Evolutionary conservation across 2,113 vertebrate genomes (phyloP), one percentile per base, ranked within the genome.

Genomic region (Hemicordylus capensis): DNA sequence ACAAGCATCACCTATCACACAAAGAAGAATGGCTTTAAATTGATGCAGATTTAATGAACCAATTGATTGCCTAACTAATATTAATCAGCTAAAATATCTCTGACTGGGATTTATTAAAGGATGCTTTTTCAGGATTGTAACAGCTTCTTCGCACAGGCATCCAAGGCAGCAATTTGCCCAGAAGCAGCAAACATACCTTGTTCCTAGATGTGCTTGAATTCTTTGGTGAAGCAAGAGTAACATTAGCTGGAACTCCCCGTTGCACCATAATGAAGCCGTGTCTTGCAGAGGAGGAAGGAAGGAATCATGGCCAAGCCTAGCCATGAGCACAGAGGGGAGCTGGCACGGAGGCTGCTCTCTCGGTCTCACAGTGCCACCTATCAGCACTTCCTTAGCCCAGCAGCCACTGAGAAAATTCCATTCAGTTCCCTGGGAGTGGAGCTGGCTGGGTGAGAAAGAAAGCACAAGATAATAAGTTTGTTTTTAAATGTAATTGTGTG

Each of bases 361-460:
- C 7, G 28, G 76, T 78, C 39, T 11, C 10, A 70, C 28, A 85
- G 75, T 70, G 83, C 83, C 64, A 70, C 56, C 83, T 85, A 79
- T 64, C 54, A 85, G 64, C 66, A 46, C 14, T 59, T 69, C 1
- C 37, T 46, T 9, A 46, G 6, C 28, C 48, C 37, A 44, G 51
- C 74, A 24, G 11, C 20, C 6, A 4, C 6, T 46, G 14, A 26
- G n/a, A n/a, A n/a, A n/a, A n/a, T n/a, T n/a, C n/a, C n/a, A n/a
- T 58, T 66, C 39, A 14, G 24, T 56, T 58, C 10, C 15, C 14
- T 37, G 37, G 8, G n/a, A 76, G 9, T 3, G 31, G 28, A n/a
- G 39, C 64, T 56, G 80, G 24, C 7, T 31, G 15, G 61, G 12
- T 54, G 48, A 37, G 73, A 51, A 7, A 56, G 24, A 42, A 42